phyloP scores from a whole-genome alignment of 2,113 vertebrate species.

The Rhinolophus sinicus region DNA sequence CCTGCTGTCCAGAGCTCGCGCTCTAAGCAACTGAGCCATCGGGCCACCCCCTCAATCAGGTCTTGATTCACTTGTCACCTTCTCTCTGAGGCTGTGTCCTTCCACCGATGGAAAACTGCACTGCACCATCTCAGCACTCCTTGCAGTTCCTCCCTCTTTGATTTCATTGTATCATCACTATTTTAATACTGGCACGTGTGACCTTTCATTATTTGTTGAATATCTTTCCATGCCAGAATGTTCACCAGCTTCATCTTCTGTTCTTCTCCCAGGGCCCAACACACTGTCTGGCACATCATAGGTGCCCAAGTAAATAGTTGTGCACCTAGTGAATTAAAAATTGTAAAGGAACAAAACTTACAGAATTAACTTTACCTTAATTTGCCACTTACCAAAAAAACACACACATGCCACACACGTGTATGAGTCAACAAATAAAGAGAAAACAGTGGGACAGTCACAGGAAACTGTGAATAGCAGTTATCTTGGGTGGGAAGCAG shows the following conservation, averaged over 20 bases:
- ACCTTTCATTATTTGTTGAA: background rate
- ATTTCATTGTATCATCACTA: background rate
- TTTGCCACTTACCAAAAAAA: background rate
- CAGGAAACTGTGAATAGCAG: background rate
- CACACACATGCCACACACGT: background rate
- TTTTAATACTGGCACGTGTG: background rate
- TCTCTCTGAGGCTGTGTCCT: background rate
- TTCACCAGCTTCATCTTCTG: background rate
- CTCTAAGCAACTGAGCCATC: too few relatives aligned
- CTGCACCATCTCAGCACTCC: too few relatives aligned
- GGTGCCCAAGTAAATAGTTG: background rate
- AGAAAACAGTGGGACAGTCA: background rate
- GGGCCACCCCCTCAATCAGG: background rate
- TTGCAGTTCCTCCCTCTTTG: background rate
- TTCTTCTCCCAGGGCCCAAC: background rate
- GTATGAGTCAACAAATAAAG: background rate
- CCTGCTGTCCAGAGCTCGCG: too few relatives aligned
- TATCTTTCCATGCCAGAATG: background rate
- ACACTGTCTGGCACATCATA: background rate
- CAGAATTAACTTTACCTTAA: background rate
- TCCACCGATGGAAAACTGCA: rapidly evolving
- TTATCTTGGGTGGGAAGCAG: background rate
- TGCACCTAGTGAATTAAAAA: background rate
- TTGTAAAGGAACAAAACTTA: background rate
- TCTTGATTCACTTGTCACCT: background rate